Percentiles rank a stretch among this genome's conserved stretches.
Evolutionary conservation across 2,888 invertebrate genomes (phyloP).

Genomic region (Heliothis peltigera): DNA sequence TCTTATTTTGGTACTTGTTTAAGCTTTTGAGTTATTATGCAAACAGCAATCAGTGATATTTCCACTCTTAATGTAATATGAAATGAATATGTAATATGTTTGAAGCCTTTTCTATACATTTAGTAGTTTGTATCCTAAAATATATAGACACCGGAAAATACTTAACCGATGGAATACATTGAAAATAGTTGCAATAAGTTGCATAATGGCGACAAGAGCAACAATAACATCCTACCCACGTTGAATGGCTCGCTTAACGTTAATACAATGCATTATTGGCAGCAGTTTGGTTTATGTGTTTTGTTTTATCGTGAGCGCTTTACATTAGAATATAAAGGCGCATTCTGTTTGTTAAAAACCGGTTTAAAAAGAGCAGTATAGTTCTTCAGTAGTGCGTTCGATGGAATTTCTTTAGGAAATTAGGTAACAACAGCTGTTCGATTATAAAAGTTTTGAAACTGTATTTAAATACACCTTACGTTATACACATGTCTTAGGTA

Average conservation of each 20-base stretch:
- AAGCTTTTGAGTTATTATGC: background rate
- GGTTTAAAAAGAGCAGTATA: slow-evolving; percentile 19
- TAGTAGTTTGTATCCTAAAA: background rate
- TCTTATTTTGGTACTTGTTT: background rate
- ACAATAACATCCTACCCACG: slow-evolving; percentile 28
- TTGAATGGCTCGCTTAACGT: slow-evolving; percentile 24
- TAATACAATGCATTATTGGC: slow-evolving; percentile 49
- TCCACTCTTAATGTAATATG: too few relatives aligned
- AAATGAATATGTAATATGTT: too few relatives aligned
- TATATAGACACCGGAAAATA: background rate
- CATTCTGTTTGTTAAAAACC: slow-evolving; percentile 21
- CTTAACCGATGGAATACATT: slow-evolving; percentile 28
- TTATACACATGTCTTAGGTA: background rate
- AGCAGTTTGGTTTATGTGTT: slow-evolving; percentile 33
- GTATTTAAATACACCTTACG: background rate
- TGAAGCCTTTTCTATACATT: too few relatives aligned
- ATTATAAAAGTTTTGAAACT: background rate
- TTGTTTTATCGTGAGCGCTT: slow-evolving; percentile 20
- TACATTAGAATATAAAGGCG: slow-evolving; percentile 42
- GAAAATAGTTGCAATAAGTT: slow-evolving; percentile 31
- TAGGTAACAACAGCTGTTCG: slow-evolving; percentile 14
- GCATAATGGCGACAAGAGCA: slow-evolving; percentile 35
- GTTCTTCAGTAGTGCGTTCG: background rate
- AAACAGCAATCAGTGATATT: background rate
- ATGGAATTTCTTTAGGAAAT: background rate